These are phyloP conservation scores for Sparidentex hasta DNA, from an alignment of 2,797 vertebrate genomes.

Conservation along the genomic window DNA sequence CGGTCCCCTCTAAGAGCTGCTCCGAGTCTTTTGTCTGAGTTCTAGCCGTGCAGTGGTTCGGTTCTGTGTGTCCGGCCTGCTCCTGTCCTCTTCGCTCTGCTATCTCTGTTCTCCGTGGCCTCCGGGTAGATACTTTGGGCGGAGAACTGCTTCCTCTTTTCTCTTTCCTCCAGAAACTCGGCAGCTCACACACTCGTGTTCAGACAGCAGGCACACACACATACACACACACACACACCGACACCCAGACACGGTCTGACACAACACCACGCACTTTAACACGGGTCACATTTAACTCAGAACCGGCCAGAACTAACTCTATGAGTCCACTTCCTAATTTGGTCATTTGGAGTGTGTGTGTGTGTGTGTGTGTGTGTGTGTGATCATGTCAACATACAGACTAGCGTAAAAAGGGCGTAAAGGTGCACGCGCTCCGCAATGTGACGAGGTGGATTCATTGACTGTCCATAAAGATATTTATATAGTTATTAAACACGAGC, in stretches of 20 bases:
- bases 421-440: not conserved
- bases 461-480: not conserved
- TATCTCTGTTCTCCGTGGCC: slow-evolving; percentile 26
- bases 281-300: not conserved
- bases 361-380: not conserved
- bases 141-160: slow-evolving; percentile 75
- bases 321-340: slow-evolving; percentile 70
- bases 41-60: too few species aligned
- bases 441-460: too few species aligned
- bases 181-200: not conserved
- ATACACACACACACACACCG: not conserved
- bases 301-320: not conserved
- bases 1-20: not conserved
- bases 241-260: not conserved
- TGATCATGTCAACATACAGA: slow-evolving; percentile 39
- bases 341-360: slow-evolving; percentile 45
- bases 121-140: slow-evolving; percentile 52
- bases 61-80: not conserved
- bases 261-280: not conserved
- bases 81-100: slow-evolving; percentile 1
- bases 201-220: not conserved
- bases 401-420: slow-evolving; percentile 5
- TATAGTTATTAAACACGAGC: not conserved
- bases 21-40: not conserved
- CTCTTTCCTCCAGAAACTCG: slow-evolving; percentile 39